Conservation (phyloP, 1,140 invertebrate genomes). For the Halesus radiatus region DNA sequence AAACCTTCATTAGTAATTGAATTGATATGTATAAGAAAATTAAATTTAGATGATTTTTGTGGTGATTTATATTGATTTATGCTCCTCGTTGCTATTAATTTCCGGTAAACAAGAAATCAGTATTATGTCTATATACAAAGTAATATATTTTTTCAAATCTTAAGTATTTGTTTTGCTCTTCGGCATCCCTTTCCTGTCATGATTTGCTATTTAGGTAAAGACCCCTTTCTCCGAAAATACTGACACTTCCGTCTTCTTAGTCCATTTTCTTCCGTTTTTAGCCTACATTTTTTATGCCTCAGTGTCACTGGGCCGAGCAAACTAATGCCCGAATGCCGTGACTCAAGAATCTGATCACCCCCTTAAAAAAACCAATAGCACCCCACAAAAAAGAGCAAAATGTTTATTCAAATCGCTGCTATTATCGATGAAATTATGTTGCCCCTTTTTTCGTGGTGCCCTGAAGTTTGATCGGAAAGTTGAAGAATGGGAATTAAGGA, state of each 20-base stretch:
- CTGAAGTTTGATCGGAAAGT: not conserved
- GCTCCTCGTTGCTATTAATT: too few relatives aligned
- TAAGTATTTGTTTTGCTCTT: slow-evolving; percentile 12
- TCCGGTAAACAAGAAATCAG: too few relatives aligned
- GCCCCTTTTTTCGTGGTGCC: not conserved
- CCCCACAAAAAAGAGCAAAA: not conserved
- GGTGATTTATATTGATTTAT: too few relatives aligned
- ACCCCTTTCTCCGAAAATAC: slow-evolving; percentile 5
- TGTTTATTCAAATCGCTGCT: not conserved
- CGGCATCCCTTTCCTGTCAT: not conserved
- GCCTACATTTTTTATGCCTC: not conserved
- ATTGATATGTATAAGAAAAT: too few relatives aligned
- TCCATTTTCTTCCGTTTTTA: slow-evolving; percentile 10
- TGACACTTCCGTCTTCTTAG: slow-evolving; percentile 20
- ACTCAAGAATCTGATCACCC: not conserved
- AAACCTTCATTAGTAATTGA: too few relatives aligned
- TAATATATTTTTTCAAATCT: not conserved
- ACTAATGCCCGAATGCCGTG: slow-evolving; percentile 26
- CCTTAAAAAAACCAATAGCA: not conserved
- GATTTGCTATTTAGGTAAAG: slow-evolving; percentile 27
- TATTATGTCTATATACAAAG: too few relatives aligned
- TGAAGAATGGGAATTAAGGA: slow-evolving; percentile 4
- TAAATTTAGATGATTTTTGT: too few relatives aligned
- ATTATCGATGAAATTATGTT: not conserved
- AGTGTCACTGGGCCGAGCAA: slow-evolving; percentile 24